Conservation (phyloP, 2,113 vertebrate species). For the Callaeas wilsoni region DNA sequence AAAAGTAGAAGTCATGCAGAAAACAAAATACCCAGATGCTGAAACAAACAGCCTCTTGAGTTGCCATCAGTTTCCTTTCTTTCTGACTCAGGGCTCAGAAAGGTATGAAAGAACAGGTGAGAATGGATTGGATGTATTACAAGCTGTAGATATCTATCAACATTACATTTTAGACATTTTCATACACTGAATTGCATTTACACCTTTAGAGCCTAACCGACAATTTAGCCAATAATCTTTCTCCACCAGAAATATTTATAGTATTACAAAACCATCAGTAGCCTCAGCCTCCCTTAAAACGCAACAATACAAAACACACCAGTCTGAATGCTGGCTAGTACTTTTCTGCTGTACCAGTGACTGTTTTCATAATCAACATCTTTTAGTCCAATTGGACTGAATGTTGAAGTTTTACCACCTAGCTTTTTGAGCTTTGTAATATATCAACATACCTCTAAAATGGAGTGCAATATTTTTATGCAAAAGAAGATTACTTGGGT, state of each 20-base stretch:
- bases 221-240: not conserved
- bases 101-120: constrained; percentile 45
- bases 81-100: constrained; percentile 24
- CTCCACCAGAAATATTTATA: not conserved
- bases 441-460: not conserved
- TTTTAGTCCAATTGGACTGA: not conserved
- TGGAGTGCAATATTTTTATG: not conserved
- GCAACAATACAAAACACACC: not conserved
- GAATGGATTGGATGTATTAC: not conserved
- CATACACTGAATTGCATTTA: not conserved
- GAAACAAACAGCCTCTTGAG: constrained; percentile 7
- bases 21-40: constrained; percentile 21
- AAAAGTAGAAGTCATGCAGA: constrained; percentile 7
- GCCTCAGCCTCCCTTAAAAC: not conserved
- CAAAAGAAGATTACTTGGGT: not conserved
- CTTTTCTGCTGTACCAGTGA: not conserved
- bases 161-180: not conserved
- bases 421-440: not conserved
- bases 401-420: not conserved
- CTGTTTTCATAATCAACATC: not conserved
- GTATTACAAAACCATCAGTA: not conserved
- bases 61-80: constrained; percentile 28
- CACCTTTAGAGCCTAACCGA: not conserved
- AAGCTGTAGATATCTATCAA: not conserved
- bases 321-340: not conserved